phyloP scores from a whole-genome alignment of 1,140 invertebrate genomes.

The Polyergus mexicanus region DNA sequence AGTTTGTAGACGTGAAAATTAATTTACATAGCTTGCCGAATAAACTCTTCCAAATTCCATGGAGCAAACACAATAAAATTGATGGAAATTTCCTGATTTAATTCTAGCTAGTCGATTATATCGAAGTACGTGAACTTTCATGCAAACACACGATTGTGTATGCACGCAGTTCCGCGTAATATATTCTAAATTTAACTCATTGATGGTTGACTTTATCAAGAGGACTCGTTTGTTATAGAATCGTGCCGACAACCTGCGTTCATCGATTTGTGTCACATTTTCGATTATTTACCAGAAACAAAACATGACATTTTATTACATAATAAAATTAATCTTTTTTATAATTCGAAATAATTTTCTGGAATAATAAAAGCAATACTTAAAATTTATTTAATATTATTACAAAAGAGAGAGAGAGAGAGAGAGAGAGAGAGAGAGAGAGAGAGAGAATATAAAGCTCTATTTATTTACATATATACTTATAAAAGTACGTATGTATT shows the following conservation, averaged over 20 bases:
- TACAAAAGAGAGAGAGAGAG: neutral
- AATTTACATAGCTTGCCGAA: neutral
- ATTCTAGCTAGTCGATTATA: conserved; percentile 60
- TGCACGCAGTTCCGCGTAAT: conserved; percentile 27
- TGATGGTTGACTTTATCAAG: neutral
- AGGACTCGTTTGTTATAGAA: conserved; percentile 35
- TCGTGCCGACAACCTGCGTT: conserved; percentile 47
- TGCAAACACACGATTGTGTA: conserved; percentile 46
- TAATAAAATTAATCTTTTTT: neutral
- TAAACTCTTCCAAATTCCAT: neutral
- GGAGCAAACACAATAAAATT: conserved; percentile 24
- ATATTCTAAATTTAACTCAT: conserved; percentile 58
- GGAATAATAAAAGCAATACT: neutral
- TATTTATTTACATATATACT: neutral
- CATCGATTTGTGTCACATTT: neutral
- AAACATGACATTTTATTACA: neutral
- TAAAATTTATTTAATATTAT: conserved; percentile 1
- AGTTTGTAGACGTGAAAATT: neutral
- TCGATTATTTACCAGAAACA: neutral
- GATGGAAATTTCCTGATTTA: conserved; percentile 47
- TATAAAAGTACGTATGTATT: no score
- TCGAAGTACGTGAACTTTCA: conserved; percentile 41
- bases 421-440: no score
- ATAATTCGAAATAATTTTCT: neutral
- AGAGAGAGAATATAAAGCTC: no score